Percentiles rank a stretch among this genome's conserved stretches.
phyloP scores from a whole-genome alignment of 2,888 invertebrate species.

The Conus canariensis region DNA sequence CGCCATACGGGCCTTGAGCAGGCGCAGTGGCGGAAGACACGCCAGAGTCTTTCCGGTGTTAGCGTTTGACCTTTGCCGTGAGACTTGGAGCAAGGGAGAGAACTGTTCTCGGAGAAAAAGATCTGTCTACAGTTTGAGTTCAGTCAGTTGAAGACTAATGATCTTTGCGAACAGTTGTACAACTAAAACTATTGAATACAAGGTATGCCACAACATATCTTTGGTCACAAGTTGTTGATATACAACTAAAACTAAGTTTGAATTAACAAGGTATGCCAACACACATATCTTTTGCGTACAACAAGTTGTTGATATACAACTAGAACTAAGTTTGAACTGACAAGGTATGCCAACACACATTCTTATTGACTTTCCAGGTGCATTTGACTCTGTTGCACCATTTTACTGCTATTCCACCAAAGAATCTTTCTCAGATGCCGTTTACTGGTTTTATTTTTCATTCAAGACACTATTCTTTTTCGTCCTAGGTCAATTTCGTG shows the following conservation, averaged over 20 bases:
- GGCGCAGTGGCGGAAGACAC: constrained; percentile 37
- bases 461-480: no score
- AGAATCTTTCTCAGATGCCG: no score
- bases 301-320: background rate
- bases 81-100: background rate
- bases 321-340: no score
- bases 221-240: background rate
- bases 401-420: no score
- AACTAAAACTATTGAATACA: no score
- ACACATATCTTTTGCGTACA: background rate
- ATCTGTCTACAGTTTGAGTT: background rate
- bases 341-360: background rate
- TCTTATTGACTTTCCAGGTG: background rate
- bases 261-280: background rate
- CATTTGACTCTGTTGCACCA: no score
- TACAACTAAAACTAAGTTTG: background rate
- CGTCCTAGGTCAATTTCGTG: no score
- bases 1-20: constrained; percentile 24
- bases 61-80: constrained; percentile 28
- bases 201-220: no score
- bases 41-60: constrained; percentile 42
- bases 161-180: no score
- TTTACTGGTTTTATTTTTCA: no score
- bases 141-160: background rate
- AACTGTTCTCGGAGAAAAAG: background rate